These are phyloP conservation scores for Hypena proboscidalis DNA, from an alignment of 2,888 invertebrate species.

Conservation along the genomic window DNA sequence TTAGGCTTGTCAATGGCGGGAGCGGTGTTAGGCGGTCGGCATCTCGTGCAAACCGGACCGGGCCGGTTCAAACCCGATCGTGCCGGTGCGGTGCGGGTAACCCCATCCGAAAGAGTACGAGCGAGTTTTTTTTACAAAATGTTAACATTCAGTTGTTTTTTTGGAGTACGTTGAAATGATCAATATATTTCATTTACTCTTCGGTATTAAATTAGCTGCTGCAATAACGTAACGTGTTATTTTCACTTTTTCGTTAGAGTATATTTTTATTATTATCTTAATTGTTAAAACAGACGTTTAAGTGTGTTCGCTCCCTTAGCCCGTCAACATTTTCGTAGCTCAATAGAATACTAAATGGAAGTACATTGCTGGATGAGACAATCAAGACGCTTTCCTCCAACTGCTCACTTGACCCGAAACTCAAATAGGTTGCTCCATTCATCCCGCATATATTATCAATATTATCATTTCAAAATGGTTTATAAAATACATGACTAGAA, in stretches of 20 bases:
- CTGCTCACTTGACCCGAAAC: constrained; percentile 11
- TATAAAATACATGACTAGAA: too few species aligned
- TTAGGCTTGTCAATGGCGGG: constrained; percentile 20
- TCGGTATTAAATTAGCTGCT: too few species aligned
- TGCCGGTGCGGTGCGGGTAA: not conserved
- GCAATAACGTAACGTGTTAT: too few species aligned
- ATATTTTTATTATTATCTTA: too few species aligned
- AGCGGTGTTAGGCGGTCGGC: constrained; percentile 24
- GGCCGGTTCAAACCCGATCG: constrained; percentile 13
- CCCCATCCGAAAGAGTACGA: too few species aligned
- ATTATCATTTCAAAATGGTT: too few species aligned
- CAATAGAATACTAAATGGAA: constrained; percentile 18
- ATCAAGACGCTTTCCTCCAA: constrained; percentile 9
- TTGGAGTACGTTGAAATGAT: too few species aligned
- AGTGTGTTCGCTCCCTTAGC: constrained; percentile 16
- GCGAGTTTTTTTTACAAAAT: too few species aligned
- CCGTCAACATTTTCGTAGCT: constrained; percentile 25
- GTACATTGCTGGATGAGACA: constrained; percentile 7
- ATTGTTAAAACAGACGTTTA: too few species aligned
- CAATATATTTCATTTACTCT: too few species aligned
- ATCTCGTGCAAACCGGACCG: constrained; percentile 14
- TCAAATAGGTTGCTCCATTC: constrained; percentile 7
- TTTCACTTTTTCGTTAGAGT: too few species aligned
- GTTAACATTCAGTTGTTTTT: too few species aligned
- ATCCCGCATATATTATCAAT: not conserved